Evolutionary conservation across 2,888 invertebrate genomes (phyloP), one percentile per base, ranked within the genome.

Genomic region (Gymnoscelis rufifasciata): DNA sequence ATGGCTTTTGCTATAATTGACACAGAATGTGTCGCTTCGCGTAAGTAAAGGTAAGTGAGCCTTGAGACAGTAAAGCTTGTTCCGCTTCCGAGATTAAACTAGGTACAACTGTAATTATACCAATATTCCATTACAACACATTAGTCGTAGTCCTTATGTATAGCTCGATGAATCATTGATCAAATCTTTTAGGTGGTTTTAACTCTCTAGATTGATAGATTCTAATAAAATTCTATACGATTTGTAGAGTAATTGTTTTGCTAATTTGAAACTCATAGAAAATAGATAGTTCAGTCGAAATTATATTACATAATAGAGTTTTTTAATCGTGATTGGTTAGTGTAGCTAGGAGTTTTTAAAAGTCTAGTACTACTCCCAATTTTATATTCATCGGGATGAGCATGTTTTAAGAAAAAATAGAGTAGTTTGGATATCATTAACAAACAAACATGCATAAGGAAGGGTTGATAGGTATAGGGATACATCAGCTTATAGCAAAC

Each of bases 81-180:
- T 69, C 50, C 53, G 77, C 78, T 78, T 75, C 51, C 60, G 62
- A 64, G 57, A 67, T 35, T 19, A 63, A 68, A 59, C 57, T 66
- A 58, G 62, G 51, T 59, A 54, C 55, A 62, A 43, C 24, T 46
- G 44, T 43, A 43, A 62, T 44, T 13, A 62, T 64, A 79, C 73
- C 74, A 68, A 81, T 86, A 84, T 86, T 86, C 83, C 86, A 84
- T 86, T 86, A 82, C 84, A 84, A 84, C 84, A 84, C 84, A 60
- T 66, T 72, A 69, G 67, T 67, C 44, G 71, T 81, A 81, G 76
- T 68, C 35, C 43, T 43, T 47, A 46, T 53, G 54, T 36, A 33
- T 54, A 57, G 57, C 53, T 58, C 57, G 59, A 54, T 60, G 62
- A 59, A 56, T 59, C 62, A 68, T 67, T 41, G 64, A 65, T 55